Percentiles rank a stretch among this genome's conserved stretches.
These are phyloP conservation scores for Pachypanchax playfairii DNA, from an alignment of 2,113 vertebrate species.

Conservation along the genomic window DNA sequence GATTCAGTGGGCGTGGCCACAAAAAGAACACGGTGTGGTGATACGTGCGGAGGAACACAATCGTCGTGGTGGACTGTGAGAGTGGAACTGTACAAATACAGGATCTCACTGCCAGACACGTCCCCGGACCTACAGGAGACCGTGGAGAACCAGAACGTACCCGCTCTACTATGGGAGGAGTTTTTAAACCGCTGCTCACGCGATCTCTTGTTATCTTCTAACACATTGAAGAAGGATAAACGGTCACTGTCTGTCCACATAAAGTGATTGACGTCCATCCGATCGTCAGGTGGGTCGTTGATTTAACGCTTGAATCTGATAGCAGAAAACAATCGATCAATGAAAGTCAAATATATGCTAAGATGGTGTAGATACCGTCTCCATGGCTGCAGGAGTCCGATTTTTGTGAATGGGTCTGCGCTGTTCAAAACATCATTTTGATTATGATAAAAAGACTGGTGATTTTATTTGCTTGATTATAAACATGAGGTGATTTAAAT, in stretches of 20 bases:
- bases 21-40: background rate
- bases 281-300: constrained; percentile 8
- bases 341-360: background rate
- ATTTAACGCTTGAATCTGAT: background rate
- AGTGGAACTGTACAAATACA: background rate
- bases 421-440: background rate
- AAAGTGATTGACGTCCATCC: constrained; percentile 2
- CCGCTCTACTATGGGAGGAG: constrained; percentile 3
- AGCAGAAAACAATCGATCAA: background rate
- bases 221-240: background rate
- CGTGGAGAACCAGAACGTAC: constrained; percentile 38
- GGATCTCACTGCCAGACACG: background rate
- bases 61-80: constrained; percentile 50
- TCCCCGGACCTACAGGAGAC: constrained; percentile 48
- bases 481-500: background rate
- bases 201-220: background rate
- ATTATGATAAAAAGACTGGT: too few species aligned
- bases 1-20: constrained; percentile 27
- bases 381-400: background rate
- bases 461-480: background rate
- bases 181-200: background rate
- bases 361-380: background rate
- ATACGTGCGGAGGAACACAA: constrained; percentile 40
- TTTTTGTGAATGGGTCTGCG: background rate
- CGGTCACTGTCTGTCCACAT: constrained; percentile 1